These are phyloP conservation scores for Neocloeon triangulifer DNA, from an alignment of 1,140 invertebrate species.

Conservation along the genomic window DNA sequence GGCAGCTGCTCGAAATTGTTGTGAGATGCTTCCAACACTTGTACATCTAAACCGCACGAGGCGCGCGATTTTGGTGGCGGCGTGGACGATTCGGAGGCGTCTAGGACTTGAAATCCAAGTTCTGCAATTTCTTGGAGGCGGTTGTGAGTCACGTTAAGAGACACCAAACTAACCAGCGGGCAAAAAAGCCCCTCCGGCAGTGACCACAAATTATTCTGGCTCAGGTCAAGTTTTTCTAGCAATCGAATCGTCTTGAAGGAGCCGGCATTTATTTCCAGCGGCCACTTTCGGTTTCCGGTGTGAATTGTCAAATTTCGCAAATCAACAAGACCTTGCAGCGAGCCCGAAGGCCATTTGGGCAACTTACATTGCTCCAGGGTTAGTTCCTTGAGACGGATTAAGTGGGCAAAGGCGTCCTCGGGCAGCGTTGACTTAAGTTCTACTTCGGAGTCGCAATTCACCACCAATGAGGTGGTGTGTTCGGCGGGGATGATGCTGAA, in stretches of 20 bases:
- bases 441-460: slow-evolving; percentile 48
- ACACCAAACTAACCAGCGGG: slow-evolving; percentile 47
- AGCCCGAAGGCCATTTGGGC: slow-evolving; percentile 44
- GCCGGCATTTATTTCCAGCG: slow-evolving; percentile 49
- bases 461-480: slow-evolving; percentile 52
- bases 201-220: slow-evolving; percentile 70
- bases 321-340: slow-evolving; percentile 45
- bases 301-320: slow-evolving; percentile 55
- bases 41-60: slow-evolving; percentile 52
- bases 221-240: slow-evolving; percentile 62
- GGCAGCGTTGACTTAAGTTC: slow-evolving; percentile 45
- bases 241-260: slow-evolving; percentile 45
- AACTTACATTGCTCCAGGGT: slow-evolving; percentile 69
- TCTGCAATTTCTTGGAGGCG: slow-evolving; percentile 60
- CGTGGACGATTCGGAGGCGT: slow-evolving; percentile 19
- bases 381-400: slow-evolving; percentile 50
- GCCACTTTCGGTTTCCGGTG: slow-evolving; percentile 33
- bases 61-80: slow-evolving; percentile 1
- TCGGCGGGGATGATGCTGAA: slow-evolving; percentile 67
- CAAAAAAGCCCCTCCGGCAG: slow-evolving; percentile 70
- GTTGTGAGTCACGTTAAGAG: slow-evolving; percentile 62
- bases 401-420: slow-evolving; percentile 52
- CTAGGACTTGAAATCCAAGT: slow-evolving; percentile 40
- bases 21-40: slow-evolving; percentile 56
- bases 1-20: slow-evolving; percentile 66